Evolutionary conservation across 2,888 invertebrate species (phyloP).

Genomic region (Adela reaumurella): DNA sequence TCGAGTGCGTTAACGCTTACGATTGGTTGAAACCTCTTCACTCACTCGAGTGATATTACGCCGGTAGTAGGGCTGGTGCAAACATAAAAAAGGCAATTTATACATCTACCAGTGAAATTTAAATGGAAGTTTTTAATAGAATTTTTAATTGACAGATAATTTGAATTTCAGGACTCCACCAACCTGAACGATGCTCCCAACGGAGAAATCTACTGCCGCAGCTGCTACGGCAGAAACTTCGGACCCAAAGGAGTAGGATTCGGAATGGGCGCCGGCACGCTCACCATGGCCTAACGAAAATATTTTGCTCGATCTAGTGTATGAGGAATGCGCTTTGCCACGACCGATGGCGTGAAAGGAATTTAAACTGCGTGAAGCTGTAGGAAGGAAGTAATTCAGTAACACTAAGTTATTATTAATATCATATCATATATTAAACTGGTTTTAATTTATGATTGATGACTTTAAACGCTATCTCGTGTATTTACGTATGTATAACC

Average conservation of each 20-base stretch:
- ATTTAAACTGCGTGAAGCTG: constrained; percentile 36
- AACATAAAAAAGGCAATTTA: no score
- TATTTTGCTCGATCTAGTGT: constrained; percentile 1
- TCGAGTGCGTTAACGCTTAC: no score
- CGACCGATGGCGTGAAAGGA: constrained; percentile 42
- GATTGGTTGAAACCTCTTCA: no score
- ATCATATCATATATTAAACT: constrained; percentile 52
- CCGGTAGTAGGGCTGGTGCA: no score
- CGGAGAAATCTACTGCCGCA: constrained; percentile 89
- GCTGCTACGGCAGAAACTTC: constrained; percentile 83
- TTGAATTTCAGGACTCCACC: constrained; percentile 68
- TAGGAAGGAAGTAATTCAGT: not conserved
- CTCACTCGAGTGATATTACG: no score
- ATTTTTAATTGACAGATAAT: no score
- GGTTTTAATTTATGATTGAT: constrained; percentile 54
- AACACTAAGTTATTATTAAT: not conserved
- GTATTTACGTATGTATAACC: not conserved
- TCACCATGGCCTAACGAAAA: constrained; percentile 74
- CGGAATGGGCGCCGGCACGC: constrained; percentile 86
- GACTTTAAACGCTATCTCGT: constrained; percentile 14
- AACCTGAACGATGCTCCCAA: constrained; percentile 89
- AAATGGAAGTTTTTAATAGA: no score
- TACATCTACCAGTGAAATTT: no score
- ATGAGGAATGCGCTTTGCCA: not conserved
- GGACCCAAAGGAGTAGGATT: constrained; percentile 89